phyloP scores from a whole-genome alignment of 2,113 vertebrate species.

The Malurus melanocephalus region DNA sequence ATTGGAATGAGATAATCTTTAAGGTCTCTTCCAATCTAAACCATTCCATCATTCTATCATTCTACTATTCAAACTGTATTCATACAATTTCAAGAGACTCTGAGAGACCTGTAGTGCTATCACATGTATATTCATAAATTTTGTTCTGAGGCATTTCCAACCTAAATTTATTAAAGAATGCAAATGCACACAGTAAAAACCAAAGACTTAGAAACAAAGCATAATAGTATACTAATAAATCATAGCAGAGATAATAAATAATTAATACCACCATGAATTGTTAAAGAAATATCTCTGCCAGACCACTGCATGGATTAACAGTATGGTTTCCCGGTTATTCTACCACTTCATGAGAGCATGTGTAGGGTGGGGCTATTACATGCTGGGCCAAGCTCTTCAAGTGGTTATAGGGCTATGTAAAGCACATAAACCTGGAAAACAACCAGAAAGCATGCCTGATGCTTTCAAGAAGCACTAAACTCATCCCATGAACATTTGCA shows the following conservation, averaged over 20 bases:
- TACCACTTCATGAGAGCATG: not conserved
- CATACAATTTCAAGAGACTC: not conserved
- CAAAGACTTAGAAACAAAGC: not conserved
- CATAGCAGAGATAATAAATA: not conserved
- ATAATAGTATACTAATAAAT: not conserved
- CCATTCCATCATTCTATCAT: not conserved
- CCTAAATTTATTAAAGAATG: constrained; percentile 7
- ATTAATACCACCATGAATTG: not conserved
- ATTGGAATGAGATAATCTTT: not conserved
- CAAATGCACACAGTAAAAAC: not conserved
- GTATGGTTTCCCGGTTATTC: not conserved
- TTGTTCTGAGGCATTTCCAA: not conserved
- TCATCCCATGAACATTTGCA: not conserved
- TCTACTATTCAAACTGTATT: not conserved
- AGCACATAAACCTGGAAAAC: not conserved
- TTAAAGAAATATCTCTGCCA: not conserved
- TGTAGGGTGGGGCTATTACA: not conserved
- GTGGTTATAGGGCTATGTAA: not conserved
- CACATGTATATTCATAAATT: not conserved
- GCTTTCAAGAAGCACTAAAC: not conserved
- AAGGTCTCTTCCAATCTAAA: not conserved
- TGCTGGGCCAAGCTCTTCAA: not conserved
- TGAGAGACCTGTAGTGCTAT: not conserved
- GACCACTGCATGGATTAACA: not conserved
- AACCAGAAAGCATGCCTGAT: not conserved